Conservation (phyloP, 2,888 invertebrate genomes). For the Psylliodes chrysocephalus region DNA sequence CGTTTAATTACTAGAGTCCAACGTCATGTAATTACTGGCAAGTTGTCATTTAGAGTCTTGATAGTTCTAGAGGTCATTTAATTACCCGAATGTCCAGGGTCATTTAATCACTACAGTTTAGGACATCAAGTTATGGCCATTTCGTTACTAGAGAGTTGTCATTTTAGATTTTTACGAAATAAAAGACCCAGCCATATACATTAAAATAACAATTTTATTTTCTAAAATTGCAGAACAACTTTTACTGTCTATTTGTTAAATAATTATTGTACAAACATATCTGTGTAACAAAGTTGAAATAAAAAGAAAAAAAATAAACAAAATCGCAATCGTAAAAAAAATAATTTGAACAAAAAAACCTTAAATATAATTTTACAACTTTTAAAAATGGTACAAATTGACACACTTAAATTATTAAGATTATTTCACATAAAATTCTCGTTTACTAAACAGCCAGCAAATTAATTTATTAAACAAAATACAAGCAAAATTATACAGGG, state of each 20-base stretch:
- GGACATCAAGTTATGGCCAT: too few species aligned
- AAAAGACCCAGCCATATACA: conserved; percentile 6
- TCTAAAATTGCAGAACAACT: conserved; percentile 52
- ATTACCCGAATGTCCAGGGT: too few species aligned
- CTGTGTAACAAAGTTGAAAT: conserved; percentile 39
- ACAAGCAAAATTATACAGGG: conserved; percentile 18
- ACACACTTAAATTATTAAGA: conserved; percentile 17
- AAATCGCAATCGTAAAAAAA: conserved; percentile 24
- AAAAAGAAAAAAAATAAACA: conserved; percentile 32
- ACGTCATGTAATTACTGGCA: too few species aligned
- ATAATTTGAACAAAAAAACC: conserved; percentile 23
- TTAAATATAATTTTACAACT: conserved; percentile 36
- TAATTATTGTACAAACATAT: conserved; percentile 39
- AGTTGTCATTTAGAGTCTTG: too few species aligned
- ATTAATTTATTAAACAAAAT: conserved; percentile 11
- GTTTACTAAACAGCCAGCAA: conserved; percentile 19
- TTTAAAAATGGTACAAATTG: conserved; percentile 24
- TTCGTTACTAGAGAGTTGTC: too few species aligned
- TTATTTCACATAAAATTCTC: conserved; percentile 12
- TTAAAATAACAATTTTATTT: conserved; percentile 55
- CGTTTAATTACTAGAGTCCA: too few species aligned
- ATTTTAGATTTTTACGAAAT: background rate
- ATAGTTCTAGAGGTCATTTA: too few species aligned
- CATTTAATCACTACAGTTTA: too few species aligned
- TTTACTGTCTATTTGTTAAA: conserved; percentile 48